Conservation (phyloP, 2,888 invertebrate genomes). For the Lasioglossum vierecki region DNA sequence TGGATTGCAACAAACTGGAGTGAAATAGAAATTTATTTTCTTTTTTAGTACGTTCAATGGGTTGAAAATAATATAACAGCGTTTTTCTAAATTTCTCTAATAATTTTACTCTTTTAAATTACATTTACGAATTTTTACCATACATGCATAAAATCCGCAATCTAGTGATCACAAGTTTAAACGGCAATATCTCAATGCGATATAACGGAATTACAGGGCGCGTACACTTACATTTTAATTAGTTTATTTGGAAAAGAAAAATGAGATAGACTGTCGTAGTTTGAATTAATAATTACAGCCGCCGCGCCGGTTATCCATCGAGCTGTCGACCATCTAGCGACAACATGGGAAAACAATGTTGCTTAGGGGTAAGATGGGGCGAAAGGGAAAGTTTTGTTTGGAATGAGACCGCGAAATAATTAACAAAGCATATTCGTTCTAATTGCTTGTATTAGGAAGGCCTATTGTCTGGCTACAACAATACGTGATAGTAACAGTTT, state of each 20-base stretch:
- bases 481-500: background rate
- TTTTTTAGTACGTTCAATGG: no score
- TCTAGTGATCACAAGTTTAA: no score
- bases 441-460: background rate
- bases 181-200: background rate
- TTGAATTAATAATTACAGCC: background rate
- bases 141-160: no score
- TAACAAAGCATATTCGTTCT: background rate
- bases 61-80: no score
- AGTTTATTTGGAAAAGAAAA: background rate
- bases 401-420: background rate
- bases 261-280: background rate
- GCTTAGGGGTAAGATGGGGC: background rate
- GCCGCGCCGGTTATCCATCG: background rate
- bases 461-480: background rate
- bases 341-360: background rate
- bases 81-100: no score
- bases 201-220: background rate
- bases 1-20: no score
- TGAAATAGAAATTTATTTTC: no score
- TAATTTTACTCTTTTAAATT: no score
- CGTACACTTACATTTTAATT: background rate
- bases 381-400: background rate
- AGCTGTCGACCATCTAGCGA: background rate
- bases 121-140: no score